Conservation (phyloP, 2,888 invertebrate genomes). For the Chrysodeixis includens region DNA sequence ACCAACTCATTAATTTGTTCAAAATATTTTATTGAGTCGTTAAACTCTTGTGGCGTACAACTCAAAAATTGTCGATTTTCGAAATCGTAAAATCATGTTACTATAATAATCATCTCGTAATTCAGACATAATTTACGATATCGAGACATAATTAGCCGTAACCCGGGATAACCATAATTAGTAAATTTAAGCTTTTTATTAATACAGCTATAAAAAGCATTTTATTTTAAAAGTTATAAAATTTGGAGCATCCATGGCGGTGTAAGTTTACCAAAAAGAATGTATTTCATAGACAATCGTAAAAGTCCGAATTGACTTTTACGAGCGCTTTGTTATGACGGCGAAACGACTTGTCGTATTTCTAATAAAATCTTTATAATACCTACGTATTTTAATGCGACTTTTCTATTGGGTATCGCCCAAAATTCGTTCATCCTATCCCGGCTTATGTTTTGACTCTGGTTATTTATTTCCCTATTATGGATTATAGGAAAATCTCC, state of each 20-base stretch:
- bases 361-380: slow-evolving; percentile 17
- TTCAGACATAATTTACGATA: slow-evolving; percentile 34
- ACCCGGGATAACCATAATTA: slow-evolving; percentile 38
- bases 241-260: background rate
- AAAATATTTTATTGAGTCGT: slow-evolving; percentile 35
- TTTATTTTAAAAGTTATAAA: slow-evolving; percentile 4
- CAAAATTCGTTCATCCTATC: background rate
- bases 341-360: slow-evolving; percentile 12
- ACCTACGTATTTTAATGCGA: slow-evolving; percentile 2
- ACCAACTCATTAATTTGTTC: slow-evolving; percentile 40
- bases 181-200: slow-evolving; percentile 17
- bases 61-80: slow-evolving; percentile 49
- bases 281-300: slow-evolving; percentile 15
- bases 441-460: background rate
- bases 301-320: slow-evolving; percentile 12
- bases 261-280: background rate
- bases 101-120: slow-evolving; percentile 51
- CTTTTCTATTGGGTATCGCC: background rate
- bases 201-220: slow-evolving; percentile 5
- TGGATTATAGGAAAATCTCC: background rate
- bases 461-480: background rate
- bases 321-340: slow-evolving; percentile 5
- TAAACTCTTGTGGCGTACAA: slow-evolving; percentile 40
- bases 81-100: slow-evolving; percentile 51
- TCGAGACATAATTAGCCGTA: slow-evolving; percentile 6